Conservation (phyloP, 2,113 vertebrate species). For the Saccopteryx leptura region DNA sequence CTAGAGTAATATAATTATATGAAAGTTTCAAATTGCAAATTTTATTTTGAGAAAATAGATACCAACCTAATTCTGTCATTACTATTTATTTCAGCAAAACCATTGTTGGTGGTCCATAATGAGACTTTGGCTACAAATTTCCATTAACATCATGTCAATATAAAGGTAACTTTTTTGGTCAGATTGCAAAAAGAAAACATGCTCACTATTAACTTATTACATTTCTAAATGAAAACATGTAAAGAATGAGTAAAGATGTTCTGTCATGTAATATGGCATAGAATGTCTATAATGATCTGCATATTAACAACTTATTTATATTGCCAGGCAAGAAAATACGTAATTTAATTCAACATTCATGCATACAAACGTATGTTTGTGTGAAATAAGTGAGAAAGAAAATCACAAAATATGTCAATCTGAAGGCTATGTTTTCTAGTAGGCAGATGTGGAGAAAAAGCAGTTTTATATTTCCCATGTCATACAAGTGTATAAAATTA, state of each 20-base stretch:
- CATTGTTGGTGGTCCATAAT: constrained; percentile 39
- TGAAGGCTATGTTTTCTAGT: constrained; percentile 35
- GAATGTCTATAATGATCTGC: constrained; percentile 24
- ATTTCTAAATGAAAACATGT: constrained; percentile 36
- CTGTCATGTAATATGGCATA: not conserved
- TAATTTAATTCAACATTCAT: constrained; percentile 47
- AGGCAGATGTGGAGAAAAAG: constrained; percentile 32
- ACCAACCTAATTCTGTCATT: constrained; percentile 59
- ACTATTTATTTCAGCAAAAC: constrained; percentile 62
- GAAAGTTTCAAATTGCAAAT: constrained; percentile 34
- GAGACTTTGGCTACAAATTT: constrained; percentile 52
- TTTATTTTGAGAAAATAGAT: constrained; percentile 64
- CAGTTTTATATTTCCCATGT: not conserved
- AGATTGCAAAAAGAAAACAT: constrained; percentile 60
- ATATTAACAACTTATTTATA: constrained; percentile 59
- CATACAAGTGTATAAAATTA: not conserved
- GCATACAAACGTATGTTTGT: constrained; percentile 3
- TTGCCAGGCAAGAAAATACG: constrained; percentile 40
- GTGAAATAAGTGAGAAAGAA: constrained; percentile 24
- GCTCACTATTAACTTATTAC: constrained; percentile 36
- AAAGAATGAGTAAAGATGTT: constrained; percentile 54
- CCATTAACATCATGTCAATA: constrained; percentile 39
- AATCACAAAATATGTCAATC: not conserved
- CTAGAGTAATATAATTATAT: constrained; percentile 32
- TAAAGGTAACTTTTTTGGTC: constrained; percentile 41